Evolutionary conservation across 2,888 invertebrate species (phyloP), one percentile per base, ranked within the genome.

Genomic region (Heliconius sara): DNA sequence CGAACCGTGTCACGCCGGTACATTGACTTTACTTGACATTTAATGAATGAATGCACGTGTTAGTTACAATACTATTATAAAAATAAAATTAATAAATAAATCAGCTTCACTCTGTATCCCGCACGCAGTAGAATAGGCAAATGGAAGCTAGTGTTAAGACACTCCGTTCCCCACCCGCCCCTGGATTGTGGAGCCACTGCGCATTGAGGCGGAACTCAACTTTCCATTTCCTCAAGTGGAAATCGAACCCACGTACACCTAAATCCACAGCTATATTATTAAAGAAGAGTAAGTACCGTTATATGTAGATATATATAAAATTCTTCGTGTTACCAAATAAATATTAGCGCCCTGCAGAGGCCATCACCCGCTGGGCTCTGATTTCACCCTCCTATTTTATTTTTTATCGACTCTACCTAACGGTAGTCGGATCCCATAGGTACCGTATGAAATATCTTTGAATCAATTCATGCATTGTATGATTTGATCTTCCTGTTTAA

Each of bases 331-430:
- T 47, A 65, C 72, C 22, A 65, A 25, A 25, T 76, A 57, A 73
- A 79, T 76, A 74, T 70, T 78, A 78, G 78, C 65, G 68, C n/a
- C 22, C 39, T 25, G 13, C 27, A 27, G 57, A 79, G 73, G 63
- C 57, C 73, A 71, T 70, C 73, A 68, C 79, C 79, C 72, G 77
- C 75, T 81, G 80, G 80, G 89, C 87, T 90, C 86, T 88, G 88
- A 92, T 92, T 93, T 91, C 90, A 92, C 91, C 92, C 90, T 89
- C 89, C 84, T 84, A 87, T 88, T 87, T 85, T 84, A 85, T 89
- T 93, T 93, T 93, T 92, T 92, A 89, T 88, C 84, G 86, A 82
- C 81, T 74, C 88, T 84, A 91, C 90, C 93, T 94, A 94, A 94
- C 94, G 93, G 94, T 91, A 91, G 85, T 85, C 77, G 79, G 84